Evolutionary conservation across 2,888 invertebrate species (phyloP), one percentile per base, ranked within the genome.

Genomic region (Galeruca laticollis): DNA sequence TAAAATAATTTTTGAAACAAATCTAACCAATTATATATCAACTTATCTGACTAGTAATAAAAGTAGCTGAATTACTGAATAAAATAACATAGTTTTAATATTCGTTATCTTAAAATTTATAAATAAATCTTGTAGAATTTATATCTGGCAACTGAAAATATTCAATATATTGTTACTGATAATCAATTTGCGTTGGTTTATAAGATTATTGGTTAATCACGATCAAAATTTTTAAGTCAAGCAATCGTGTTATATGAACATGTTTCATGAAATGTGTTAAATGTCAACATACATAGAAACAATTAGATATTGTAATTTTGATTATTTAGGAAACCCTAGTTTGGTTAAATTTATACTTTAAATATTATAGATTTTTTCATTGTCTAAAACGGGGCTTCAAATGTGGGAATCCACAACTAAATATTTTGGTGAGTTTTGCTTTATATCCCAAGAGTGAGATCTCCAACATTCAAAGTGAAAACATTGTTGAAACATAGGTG

Each of bases 11-110:
- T n/a, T n/a, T 40, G 40, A 4, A 40, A 40, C 40, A 4, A 40
- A n/a, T n/a, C 11, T 5, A 13, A 40, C 40, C n/a, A 40, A 40
- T 1, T 40, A 40, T 40, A n/a, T 4, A 40, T n/a, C 13, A n/a
- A 6, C n/a, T 40, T 40, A 54, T 52, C 52, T 11, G 9, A 4
- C 51, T 18, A 54, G 31, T 43, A 56, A 47, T 26, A 56, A n/a
- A 69, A 64, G 33, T 64, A 35, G 31, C 54, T 47, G 26, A 0
- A 20, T 70, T 66, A 52, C 35, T 47, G 57, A 63, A 47, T 68
- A 60, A 52, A 54, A 37, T 54, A 40, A 43, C 9, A n/a, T 40
- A 49, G 18, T 47, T 57, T 56, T 4, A 35, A 40, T 64, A 21
- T 31, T 11, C 37, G 37, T 65, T 65, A 65, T 65, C 65, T 65